Evolutionary conservation across 2,113 vertebrate genomes (phyloP), one percentile per base, ranked within the genome.

Genomic region (Barbus barbus): DNA sequence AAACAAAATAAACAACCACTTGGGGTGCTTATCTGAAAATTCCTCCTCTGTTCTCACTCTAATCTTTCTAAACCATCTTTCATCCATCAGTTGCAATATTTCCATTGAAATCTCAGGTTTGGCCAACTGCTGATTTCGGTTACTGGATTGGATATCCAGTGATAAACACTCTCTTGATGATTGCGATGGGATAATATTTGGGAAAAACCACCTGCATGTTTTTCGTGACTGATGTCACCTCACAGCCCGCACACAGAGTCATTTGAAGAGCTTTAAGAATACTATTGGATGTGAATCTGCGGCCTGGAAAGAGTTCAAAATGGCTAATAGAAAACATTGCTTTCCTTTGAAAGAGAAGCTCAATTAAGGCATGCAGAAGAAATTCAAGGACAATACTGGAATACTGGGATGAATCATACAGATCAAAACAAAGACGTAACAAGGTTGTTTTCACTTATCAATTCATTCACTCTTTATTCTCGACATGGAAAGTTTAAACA

Each of bases 1-100:
- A 93, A 93, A 79, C 81, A 90, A 92, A 94, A 92, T 92, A 94
- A 93, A 90, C 89, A 90, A 87, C 86, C 90, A 90, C 87, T 92
- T 87, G 85, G 80, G 79, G 86, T 89, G 91, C 89, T 91, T 86
- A 85, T 88, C 89, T 91, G 58, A 78, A 31, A 87, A 61, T 81
- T 69, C 88, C 78, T 65, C 71, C 86, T 69, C 71, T 85, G 78
- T 83, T 53, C 73, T 86, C 75, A 84, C 83, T 81, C 72, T 86
- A 88, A 11, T 78, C 81, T 86, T 83, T 85, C 77, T 79, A 85
- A 81, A 75, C 78, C 61, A 75, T 83, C 81, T 80, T 76, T 81
- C 82, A 76, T 79, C 77, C 51, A n/a, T 83, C 81, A 26, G 26
- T 80, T 46, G 58, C 56, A 80, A 85, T 83, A 87, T 87, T 78